Percentiles rank a stretch among this genome's conserved stretches.
These are phyloP conservation scores for Geotrupes spiniger DNA, from an alignment of 2,888 invertebrate species.

Conservation along the genomic window DNA sequence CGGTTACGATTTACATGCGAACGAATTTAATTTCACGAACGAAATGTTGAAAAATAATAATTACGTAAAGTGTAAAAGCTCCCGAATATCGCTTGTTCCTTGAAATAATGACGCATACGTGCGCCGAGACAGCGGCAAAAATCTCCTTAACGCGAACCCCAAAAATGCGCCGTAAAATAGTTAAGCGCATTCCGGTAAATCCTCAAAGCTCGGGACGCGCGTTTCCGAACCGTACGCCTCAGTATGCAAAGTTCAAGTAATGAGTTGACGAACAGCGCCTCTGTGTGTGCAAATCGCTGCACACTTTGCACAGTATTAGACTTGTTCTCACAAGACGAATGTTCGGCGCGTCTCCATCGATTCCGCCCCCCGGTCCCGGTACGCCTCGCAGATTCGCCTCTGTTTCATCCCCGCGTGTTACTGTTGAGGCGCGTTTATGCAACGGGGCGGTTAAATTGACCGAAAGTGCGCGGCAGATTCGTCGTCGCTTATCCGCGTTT, in stretches of 20 bases:
- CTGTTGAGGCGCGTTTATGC: neutral
- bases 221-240: constrained; percentile 5
- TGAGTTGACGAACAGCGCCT: neutral
- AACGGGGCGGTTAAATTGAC: neutral
- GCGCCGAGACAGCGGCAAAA: no score
- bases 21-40: no score
- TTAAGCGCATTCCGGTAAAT: constrained; percentile 11
- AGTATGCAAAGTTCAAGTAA: constrained; percentile 1
- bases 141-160: constrained; percentile 2
- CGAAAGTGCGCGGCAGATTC: no score
- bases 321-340: constrained; percentile 1
- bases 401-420: neutral
- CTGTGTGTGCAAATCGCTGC: constrained; percentile 5
- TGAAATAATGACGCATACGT: no score
- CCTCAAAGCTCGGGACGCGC: neutral
- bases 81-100: no score
- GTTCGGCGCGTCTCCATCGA: neutral
- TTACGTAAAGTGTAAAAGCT: no score
- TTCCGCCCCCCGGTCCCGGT: neutral
- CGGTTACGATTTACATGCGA: no score
- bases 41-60: no score
- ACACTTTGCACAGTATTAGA: constrained; percentile 6
- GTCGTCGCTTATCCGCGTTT: no score
- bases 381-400: neutral
- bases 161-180: constrained; percentile 8